Base-by-base conservation (phyloP, 2,797 vertebrate genomes). In the Iguana delicatissima region DNA sequence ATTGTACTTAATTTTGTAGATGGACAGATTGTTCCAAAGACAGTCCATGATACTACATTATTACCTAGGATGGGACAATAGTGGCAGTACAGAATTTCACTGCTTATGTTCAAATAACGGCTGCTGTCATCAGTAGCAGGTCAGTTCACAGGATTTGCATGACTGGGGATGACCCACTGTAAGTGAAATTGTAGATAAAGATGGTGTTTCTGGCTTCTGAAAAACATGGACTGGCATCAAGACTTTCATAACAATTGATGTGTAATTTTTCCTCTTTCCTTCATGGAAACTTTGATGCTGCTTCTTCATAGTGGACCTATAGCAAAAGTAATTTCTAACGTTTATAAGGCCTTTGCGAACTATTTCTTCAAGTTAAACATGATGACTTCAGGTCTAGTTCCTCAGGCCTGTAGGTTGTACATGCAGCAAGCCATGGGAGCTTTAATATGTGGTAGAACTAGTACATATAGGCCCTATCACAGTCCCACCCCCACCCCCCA, bases 1-100 rank as follows among this genome's bases (percentile, higher is more conserved):
- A 69, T 87, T 22, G 50, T 74, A 73, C 42, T 73, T 81, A 77
- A 88, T 46, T 84, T 84, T 57, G 14, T 80, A 83, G 62, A 57
- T 89, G 22, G 24, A 55, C 52, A 57, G 74, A 84, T 16, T 67
- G 32, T 64, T n/a, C 59, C 57, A 6, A 55, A 67, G 32, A 89
- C 14, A 38, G 26, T n/a, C 22, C 52, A 32, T 18, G 22, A 8
- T 24, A 38, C 24, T n/a, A 35, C 10, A 29, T 69, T 82, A 38
- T 24, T 57, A 2, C 81, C 14, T 82, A 82, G 64, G 13, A 38
- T 7, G 50, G 52, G 26, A 67, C 1, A 26, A 24, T 35, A 67
- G 20, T 67, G 81, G 10, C 38, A 26, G 14, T 26, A 35, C 26
- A 57, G 13, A 4, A 55, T 76, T 22, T 26, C 59, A 59, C 13